Base-by-base conservation (phyloP, 2,797 vertebrate species). In the Phrynocephalus vlangalii region DNA sequence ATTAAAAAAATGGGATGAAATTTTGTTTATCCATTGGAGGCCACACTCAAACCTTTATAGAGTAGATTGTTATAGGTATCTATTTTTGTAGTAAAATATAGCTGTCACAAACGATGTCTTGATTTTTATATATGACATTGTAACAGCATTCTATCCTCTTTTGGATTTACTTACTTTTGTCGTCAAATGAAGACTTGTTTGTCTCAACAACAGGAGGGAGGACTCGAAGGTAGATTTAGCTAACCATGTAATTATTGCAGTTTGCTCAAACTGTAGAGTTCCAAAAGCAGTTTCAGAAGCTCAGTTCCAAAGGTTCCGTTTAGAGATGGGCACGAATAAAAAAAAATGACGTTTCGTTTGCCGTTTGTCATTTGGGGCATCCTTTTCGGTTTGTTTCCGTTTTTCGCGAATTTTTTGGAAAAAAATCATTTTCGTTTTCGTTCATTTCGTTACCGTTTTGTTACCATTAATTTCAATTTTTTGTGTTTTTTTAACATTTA, bases 71-170 rank as follows among this genome's bases (percentile, higher is more conserved):
- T 68, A 72, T 13, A 91, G 88, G 86, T 83, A 79, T 90, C 9
- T 87, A 89, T 90, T 92, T 92, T 73, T 91, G 87, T 91, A 73
- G 89, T 89, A 83, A 91, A 91, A 82, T 80, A 91, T 82, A 92
- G 83, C 70, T 5, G 75, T 67, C 24, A 38, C 79, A 91, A 91
- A 91, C 83, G 83, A 75, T 44, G 70, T 79, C 70, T 88, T 92
- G 85, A 90, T 82, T 91, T 91, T 92, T 83, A 48, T 86, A 76
- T 87, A 60, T 85, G 83, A 82, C 71, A 56, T 71, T 86, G 86
- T 85, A 84, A 88, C 60, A 82, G 85, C 28, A 6, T 24, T 88
- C 13, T 68, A 80, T 63, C 60, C 86, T 85, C 38, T 91, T 82
- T 84, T 20, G 10, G 9, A 48, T 86, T 67, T 28, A 15, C 63